Conservation (phyloP, 2,113 vertebrate species). For the Tapirus terrestris region DNA sequence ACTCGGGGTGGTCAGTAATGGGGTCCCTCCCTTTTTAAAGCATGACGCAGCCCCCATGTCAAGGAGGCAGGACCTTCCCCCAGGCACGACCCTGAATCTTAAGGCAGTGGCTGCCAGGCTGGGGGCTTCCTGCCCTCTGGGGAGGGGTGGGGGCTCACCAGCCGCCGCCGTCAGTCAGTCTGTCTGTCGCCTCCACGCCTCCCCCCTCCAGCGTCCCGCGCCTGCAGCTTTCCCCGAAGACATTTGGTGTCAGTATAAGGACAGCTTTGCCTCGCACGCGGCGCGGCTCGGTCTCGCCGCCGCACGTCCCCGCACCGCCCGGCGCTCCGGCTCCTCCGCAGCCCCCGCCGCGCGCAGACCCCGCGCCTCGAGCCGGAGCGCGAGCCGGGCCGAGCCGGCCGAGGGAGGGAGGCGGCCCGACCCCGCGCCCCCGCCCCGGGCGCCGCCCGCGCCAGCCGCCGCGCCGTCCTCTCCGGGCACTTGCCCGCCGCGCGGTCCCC, state of each 20-base stretch:
- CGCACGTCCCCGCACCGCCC: conserved; percentile 75
- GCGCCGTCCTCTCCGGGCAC: not conserved
- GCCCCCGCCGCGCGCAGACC: conserved; percentile 74
- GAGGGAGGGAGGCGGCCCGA: not conserved
- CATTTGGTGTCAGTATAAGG: conserved; percentile 84
- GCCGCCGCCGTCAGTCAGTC: conserved; percentile 45
- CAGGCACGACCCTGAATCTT: not conserved
- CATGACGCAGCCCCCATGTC: conserved; percentile 47
- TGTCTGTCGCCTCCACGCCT: conserved; percentile 73
- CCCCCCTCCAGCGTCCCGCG: conserved; percentile 73
- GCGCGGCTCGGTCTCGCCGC: conserved; percentile 78
- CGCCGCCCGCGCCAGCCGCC: not conserved
- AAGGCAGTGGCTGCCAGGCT: not conserved
- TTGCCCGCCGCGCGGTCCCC: not conserved
- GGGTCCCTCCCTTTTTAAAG: not conserved
- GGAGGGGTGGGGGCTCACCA: not conserved
- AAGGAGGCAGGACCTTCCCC: not conserved
- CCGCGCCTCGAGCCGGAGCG: conserved; percentile 28
- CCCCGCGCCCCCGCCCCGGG: not conserved
- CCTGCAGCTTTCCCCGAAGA: conserved; percentile 83
- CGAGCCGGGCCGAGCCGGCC: not conserved
- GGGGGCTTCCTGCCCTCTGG: not conserved
- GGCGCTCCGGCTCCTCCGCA: conserved; percentile 76
- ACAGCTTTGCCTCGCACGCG: conserved; percentile 79
- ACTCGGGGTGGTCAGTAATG: not conserved